Base-by-base conservation (phyloP, 2,113 vertebrate genomes). In the Cyanoramphus novaezelandiae region DNA sequence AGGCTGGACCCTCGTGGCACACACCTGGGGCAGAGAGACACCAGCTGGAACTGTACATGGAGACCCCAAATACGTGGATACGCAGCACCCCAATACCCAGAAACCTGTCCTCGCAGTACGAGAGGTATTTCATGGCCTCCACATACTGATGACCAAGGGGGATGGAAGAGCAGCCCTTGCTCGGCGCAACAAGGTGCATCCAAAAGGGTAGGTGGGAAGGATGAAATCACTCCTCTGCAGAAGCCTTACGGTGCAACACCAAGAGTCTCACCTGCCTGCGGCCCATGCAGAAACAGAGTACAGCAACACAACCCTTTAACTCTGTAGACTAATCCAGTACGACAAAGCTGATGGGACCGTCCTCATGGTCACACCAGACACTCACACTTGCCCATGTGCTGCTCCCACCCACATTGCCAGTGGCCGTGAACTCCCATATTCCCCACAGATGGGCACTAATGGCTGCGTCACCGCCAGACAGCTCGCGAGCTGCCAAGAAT, bases 401-500 rank as follows among this genome's bases (percentile, higher is more conserved):
- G 37, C 79, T 70, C n/a, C 31, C 79, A 41, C n/a, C 29, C 44
- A 41, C 8, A 1, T 15, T 17, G 33, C 18, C 67, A 17, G 46
- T 25, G 47, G 43, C 3, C 25, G 33, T n/a, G 35, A 59, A 35
- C 20, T n/a, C 33, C 57, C 21, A 17, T 27, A 33, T 57, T 49
- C 55, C 55, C n/a, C 33, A 18, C 0, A 37, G 67, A 18, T 0
- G 5, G 18, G 52, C 52, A 43, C 10, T 1, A 0, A 46, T 5
- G 29, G 44, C 50, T 64, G 41, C 1, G 5, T 21, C 33, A 27
- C 27, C 18, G 33, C n/a, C 88, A 81, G 46, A 47, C 41, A 76
- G 78, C 28, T 21, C 2, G 0, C 3, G 43, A 91, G 62, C 43
- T 4, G 3, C 52, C 39, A 50, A 79, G 31, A 82, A 60, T 7